Percentiles rank a stretch among this genome's conserved stretches.
Evolutionary conservation across 1,140 invertebrate genomes (phyloP).

Genomic region (Drosophila fuyamai): DNA sequence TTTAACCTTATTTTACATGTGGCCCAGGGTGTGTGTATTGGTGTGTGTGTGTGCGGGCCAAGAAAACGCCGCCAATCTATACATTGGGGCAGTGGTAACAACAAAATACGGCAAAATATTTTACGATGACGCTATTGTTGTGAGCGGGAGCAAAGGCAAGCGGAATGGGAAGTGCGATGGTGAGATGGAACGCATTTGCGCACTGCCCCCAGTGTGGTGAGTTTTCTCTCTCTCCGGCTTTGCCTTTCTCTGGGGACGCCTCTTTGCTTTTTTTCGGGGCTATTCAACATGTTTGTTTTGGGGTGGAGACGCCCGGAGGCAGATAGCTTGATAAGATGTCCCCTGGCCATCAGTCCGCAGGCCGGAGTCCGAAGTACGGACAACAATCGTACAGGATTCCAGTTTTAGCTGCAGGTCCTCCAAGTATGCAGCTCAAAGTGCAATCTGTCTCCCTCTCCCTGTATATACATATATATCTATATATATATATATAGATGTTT

Average conservation of each 20-base stretch:
- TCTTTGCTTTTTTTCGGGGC: slow-evolving; percentile 1
- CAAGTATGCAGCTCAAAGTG: slow-evolving; percentile 61
- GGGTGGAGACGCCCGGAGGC: slow-evolving; percentile 15
- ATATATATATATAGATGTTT: slow-evolving; percentile 48
- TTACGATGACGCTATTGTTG: slow-evolving; percentile 80
- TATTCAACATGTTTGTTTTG: slow-evolving; percentile 75
- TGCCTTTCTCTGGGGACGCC: neutral
- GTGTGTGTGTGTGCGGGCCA: slow-evolving; percentile 20
- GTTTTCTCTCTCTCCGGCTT: slow-evolving; percentile 42
- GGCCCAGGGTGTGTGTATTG: slow-evolving; percentile 3
- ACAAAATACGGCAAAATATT: slow-evolving; percentile 76
- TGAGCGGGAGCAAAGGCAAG: slow-evolving; percentile 20
- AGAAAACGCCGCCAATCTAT: slow-evolving; percentile 55
- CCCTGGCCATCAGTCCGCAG: slow-evolving; percentile 6
- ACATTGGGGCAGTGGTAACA: slow-evolving; percentile 57
- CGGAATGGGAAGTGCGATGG: slow-evolving; percentile 5
- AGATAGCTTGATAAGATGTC: slow-evolving; percentile 60
- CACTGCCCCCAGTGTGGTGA: slow-evolving; percentile 57
- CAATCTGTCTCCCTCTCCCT: slow-evolving; percentile 23
- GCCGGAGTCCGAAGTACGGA: slow-evolving; percentile 23
- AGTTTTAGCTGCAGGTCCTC: slow-evolving; percentile 16
- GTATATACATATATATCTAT: slow-evolving; percentile 1
- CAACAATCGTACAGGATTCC: slow-evolving; percentile 66
- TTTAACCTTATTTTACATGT: slow-evolving; percentile 79
- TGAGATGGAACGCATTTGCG: slow-evolving; percentile 53